phyloP scores from a whole-genome alignment of 1,140 invertebrate species.

The Drosophila albomicans region DNA sequence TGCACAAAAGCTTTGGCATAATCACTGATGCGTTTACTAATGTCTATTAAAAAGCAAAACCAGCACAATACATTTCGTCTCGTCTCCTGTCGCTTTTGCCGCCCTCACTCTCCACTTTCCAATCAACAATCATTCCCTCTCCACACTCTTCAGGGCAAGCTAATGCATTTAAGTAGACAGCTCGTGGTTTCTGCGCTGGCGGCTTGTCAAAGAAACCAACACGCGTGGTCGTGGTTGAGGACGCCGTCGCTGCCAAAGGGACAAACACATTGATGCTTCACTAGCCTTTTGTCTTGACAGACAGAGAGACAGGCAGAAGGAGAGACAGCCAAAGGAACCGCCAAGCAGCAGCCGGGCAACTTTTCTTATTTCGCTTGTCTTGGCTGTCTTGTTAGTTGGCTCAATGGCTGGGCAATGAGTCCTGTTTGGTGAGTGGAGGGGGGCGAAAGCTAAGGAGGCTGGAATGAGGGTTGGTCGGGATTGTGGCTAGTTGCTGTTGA shows the following conservation, averaged over 20 bases:
- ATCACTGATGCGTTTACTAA: slow-evolving; percentile 82
- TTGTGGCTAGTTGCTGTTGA: background rate
- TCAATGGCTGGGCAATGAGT: slow-evolving; percentile 49
- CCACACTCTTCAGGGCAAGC: slow-evolving; percentile 22
- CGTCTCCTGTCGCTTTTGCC: no score
- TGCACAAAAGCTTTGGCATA: slow-evolving; percentile 70
- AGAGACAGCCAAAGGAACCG: slow-evolving; percentile 1
- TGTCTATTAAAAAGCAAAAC: slow-evolving; percentile 80
- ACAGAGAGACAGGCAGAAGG: slow-evolving; percentile 10
- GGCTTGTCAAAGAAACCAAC: slow-evolving; percentile 78
- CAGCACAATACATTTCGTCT: slow-evolving; percentile 30
- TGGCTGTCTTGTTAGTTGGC: slow-evolving; percentile 54
- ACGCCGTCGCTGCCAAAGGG: slow-evolving; percentile 55
- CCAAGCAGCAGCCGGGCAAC: slow-evolving; percentile 23
- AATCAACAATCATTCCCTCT: background rate
- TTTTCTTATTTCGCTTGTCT: slow-evolving; percentile 71
- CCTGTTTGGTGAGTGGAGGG: slow-evolving; percentile 1
- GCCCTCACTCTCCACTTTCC: background rate
- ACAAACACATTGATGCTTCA: slow-evolving; percentile 75
- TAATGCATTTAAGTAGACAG: slow-evolving; percentile 82
- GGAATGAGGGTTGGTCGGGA: slow-evolving; percentile 4
- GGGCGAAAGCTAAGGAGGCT: background rate
- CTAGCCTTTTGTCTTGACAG: slow-evolving; percentile 73
- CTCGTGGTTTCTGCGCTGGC: slow-evolving; percentile 62
- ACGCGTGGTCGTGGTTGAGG: slow-evolving; percentile 56